Conservation (phyloP, 2,888 invertebrate genomes). For the Nymphalis polychloros region DNA sequence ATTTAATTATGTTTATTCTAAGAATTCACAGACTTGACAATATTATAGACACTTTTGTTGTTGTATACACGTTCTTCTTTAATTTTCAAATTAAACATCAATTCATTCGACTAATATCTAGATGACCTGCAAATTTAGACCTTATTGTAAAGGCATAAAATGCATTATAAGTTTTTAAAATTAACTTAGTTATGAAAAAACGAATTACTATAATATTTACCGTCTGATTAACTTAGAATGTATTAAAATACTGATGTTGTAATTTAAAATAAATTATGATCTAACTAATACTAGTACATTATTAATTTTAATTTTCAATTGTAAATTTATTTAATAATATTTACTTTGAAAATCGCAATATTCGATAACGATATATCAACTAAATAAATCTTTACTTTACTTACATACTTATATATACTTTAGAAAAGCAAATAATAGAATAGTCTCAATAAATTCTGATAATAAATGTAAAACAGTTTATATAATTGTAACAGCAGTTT, state of each 20-base stretch:
- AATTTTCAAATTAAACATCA: constrained; percentile 21
- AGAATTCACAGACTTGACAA: constrained; percentile 44
- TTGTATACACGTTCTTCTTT: background rate
- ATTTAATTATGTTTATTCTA: constrained; percentile 47
- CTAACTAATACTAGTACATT: background rate
- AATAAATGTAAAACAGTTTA: constrained; percentile 19
- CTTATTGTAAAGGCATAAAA: constrained; percentile 48
- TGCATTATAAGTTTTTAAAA: constrained; percentile 44
- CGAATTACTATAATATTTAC: constrained; percentile 62
- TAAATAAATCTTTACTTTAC: constrained; percentile 18
- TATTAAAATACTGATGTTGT: constrained; percentile 8
- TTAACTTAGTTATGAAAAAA: constrained; percentile 57
- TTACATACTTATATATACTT: too few species aligned
- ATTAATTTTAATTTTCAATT: background rate
- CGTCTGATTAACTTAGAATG: constrained; percentile 39
- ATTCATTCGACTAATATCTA: constrained; percentile 45
- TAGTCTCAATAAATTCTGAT: constrained; percentile 18
- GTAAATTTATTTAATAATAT: background rate
- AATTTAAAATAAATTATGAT: background rate
- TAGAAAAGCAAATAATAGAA: constrained; percentile 18
- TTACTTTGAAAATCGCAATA: background rate
- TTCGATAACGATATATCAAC: constrained; percentile 10
- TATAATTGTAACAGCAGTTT: constrained; percentile 17
- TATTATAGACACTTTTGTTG: constrained; percentile 18
- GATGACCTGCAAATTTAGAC: constrained; percentile 58